Conservation (phyloP, 2,797 vertebrate genomes). For the Sandelia bainsii region DNA sequence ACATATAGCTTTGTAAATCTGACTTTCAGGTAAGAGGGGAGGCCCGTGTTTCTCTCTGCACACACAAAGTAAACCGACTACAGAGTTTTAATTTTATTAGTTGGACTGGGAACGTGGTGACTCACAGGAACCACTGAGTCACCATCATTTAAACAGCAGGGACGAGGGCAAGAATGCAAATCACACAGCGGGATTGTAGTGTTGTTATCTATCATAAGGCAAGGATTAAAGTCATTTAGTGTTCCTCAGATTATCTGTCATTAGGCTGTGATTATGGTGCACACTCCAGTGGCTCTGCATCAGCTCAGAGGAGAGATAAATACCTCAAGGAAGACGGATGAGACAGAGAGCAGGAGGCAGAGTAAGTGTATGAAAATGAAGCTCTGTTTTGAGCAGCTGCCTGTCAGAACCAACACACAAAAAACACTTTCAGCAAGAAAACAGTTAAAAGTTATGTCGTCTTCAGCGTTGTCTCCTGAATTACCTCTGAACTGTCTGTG, state of each 20-base stretch:
- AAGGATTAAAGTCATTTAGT: slow-evolving; percentile 64
- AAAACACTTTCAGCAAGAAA: too few species aligned
- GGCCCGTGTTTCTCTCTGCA: neutral
- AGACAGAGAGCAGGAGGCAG: neutral
- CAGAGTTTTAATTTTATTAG: slow-evolving; percentile 37
- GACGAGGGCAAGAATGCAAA: slow-evolving; percentile 31
- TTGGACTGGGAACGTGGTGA: slow-evolving; percentile 12
- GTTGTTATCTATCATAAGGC: slow-evolving; percentile 64
- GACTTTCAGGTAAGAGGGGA: neutral
- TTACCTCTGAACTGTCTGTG: too few species aligned
- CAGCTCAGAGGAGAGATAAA: slow-evolving; percentile 47
- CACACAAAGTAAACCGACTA: neutral
- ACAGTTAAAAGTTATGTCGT: too few species aligned
- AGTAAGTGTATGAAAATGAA: slow-evolving; percentile 1
- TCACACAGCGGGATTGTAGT: slow-evolving; percentile 23
- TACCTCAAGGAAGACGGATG: slow-evolving; percentile 14
- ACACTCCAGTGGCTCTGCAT: slow-evolving; percentile 50
- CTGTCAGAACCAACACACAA: too few species aligned
- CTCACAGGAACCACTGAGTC: slow-evolving; percentile 39
- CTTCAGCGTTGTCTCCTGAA: too few species aligned
- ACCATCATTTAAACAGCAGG: slow-evolving; percentile 21
- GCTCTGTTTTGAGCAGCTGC: too few species aligned
- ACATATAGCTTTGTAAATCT: neutral
- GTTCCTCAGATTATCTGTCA: slow-evolving; percentile 64
- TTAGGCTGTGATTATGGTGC: slow-evolving; percentile 61